phyloP scores from a whole-genome alignment of 2,888 invertebrate genomes.

The Lasioglossum villosulum region DNA sequence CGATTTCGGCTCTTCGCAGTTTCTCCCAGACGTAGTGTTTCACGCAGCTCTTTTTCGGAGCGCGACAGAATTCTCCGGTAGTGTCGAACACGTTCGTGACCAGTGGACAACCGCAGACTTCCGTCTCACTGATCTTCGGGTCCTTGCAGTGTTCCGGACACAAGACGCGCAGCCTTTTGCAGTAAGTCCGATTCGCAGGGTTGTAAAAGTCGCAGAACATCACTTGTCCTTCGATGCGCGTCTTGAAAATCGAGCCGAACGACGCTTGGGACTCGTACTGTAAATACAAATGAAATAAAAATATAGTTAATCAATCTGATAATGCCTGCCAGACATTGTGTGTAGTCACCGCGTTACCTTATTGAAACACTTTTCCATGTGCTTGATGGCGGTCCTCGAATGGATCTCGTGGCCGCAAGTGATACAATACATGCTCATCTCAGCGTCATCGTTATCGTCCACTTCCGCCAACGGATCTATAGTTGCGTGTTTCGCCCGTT shows the following conservation, averaged over 20 bases:
- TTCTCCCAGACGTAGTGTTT: slow-evolving; percentile 99
- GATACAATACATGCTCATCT: slow-evolving; percentile 96
- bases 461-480: slow-evolving; percentile 87
- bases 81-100: slow-evolving; percentile 93
- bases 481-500: slow-evolving; percentile 90
- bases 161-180: slow-evolving; percentile 96
- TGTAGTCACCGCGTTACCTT: slow-evolving; percentile 86
- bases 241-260: slow-evolving; percentile 97
- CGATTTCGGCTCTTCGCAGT: slow-evolving; percentile 96
- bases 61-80: slow-evolving; percentile 94
- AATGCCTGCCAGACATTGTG: neutral
- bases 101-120: slow-evolving; percentile 97
- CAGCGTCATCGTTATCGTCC: slow-evolving; percentile 89
- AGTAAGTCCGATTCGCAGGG: slow-evolving; percentile 94
- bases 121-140: slow-evolving; percentile 93
- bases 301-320: neutral
- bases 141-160: slow-evolving; percentile 99
- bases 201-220: slow-evolving; percentile 99
- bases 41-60: slow-evolving; percentile 95
- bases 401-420: slow-evolving; percentile 98
- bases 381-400: slow-evolving; percentile 95
- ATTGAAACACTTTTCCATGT: slow-evolving; percentile 99
- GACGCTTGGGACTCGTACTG: slow-evolving; percentile 98
- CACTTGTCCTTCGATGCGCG: slow-evolving; percentile 96
- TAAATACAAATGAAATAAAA: slow-evolving; percentile 64